These are phyloP conservation scores for Butorides virescens DNA, from an alignment of 2,113 vertebrate species.

Conservation along the genomic window DNA sequence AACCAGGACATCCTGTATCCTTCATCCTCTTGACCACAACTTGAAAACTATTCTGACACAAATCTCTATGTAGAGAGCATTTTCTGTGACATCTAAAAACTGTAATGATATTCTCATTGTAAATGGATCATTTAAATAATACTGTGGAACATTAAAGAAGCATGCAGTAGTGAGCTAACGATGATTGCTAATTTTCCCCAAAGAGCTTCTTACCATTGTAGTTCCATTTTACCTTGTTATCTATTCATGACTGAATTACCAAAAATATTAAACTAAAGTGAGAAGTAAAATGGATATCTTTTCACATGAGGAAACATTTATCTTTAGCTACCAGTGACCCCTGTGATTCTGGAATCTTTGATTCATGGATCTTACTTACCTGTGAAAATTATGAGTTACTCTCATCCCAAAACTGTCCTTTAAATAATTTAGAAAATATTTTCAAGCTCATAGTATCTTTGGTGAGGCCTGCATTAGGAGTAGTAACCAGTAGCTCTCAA, in stretches of 20 bases:
- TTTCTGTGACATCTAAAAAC: not conserved
- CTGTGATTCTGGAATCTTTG: not conserved
- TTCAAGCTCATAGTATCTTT: not conserved
- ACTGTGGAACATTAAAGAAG: not conserved
- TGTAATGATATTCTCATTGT: not conserved
- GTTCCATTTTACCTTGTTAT: not conserved
- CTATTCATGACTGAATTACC: not conserved
- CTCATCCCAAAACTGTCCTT: not conserved
- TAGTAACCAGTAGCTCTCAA: not conserved
- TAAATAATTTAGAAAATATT: not conserved
- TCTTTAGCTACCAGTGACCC: not conserved
- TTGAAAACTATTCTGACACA: not conserved
- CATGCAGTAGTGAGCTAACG: not conserved
- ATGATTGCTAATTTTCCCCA: not conserved
- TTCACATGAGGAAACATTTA: not conserved
- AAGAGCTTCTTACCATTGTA: not conserved
- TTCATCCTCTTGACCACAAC: not conserved
- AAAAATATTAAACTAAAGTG: conserved; percentile 26
- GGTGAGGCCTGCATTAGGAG: not conserved
- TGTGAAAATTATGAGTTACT: not conserved
- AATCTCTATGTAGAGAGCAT: rapidly evolving
- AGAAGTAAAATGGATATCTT: conserved; percentile 9
- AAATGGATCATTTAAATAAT: not conserved
- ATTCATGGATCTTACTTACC: not conserved
- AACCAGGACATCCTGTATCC: not conserved